Evolutionary conservation across 2,888 invertebrate genomes (phyloP).

Genomic region (Papilio demoleus): DNA sequence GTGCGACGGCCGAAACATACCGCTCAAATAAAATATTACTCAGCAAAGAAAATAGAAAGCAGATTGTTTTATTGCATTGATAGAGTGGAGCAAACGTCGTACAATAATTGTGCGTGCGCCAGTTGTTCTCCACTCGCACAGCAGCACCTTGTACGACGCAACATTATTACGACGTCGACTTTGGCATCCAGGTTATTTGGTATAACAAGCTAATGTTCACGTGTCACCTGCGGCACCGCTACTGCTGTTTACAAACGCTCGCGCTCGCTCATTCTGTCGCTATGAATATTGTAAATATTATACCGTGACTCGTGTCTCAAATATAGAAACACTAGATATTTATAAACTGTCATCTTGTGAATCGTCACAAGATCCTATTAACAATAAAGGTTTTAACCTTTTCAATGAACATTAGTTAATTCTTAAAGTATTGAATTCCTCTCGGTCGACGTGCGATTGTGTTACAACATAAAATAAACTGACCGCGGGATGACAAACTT

Average conservation of each 20-base stretch:
- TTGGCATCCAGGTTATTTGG: not conserved
- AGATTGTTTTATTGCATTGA: constrained; percentile 37
- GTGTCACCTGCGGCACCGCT: not conserved
- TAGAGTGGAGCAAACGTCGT: constrained; percentile 34
- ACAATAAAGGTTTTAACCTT: too few species aligned
- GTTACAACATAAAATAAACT: too few species aligned
- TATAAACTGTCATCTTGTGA: not conserved
- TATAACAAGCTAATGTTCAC: not conserved
- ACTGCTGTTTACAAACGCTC: not conserved
- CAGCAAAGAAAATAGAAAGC: constrained; percentile 38
- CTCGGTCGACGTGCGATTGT: too few species aligned
- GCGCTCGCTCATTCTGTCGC: not conserved
- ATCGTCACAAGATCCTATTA: too few species aligned
- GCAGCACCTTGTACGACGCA: not conserved
- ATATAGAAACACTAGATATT: not conserved
- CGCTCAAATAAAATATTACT: constrained; percentile 35
- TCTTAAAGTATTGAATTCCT: not conserved
- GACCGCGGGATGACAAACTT: too few species aligned
- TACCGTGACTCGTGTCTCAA: not conserved
- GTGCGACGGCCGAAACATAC: constrained; percentile 12
- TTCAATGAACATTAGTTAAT: too few species aligned
- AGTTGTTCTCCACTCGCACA: not conserved
- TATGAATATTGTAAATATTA: not conserved
- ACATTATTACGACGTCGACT: too few species aligned
- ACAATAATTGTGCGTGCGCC: constrained; percentile 28